Conservation (phyloP, 2,888 invertebrate species). For the Arge pagana region DNA sequence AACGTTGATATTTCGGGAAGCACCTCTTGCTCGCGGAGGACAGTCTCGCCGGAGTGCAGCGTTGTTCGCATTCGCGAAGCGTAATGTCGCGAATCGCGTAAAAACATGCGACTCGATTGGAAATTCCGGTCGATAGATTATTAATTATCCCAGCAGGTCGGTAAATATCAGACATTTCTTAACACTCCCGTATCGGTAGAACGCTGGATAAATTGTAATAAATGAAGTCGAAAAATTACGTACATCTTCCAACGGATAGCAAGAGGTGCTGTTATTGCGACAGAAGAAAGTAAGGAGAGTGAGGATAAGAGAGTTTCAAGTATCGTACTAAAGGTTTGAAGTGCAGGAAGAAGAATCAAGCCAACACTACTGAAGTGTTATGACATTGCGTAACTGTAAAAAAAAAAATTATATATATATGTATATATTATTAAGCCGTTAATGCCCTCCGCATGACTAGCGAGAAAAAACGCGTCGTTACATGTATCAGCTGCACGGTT, state of each 20-base stretch:
- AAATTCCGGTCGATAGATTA: no score
- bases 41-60: no score
- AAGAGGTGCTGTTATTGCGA: constrained; percentile 5
- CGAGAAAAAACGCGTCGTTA: no score
- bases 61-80: no score
- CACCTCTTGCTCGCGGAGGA: constrained; percentile 2
- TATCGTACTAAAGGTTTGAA: constrained; percentile 16
- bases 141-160: no score
- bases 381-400: constrained; percentile 2
- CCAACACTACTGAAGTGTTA: constrained; percentile 19
- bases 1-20: constrained; percentile 24
- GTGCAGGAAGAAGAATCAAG: constrained; percentile 13
- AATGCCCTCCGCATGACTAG: constrained; percentile 8
- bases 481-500: no score
- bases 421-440: constrained; percentile 13
- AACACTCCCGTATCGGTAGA: no score
- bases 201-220: not conserved
- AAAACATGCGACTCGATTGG: no score
- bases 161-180: no score
- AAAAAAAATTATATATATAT: no score
- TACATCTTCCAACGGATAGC: not conserved
- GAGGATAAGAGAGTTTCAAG: constrained; percentile 3
- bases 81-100: no score
- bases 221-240: constrained; percentile 9
- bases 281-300: not conserved